Evolutionary conservation across 2,888 invertebrate species (phyloP).

Genomic region (Eristalis tenax): DNA sequence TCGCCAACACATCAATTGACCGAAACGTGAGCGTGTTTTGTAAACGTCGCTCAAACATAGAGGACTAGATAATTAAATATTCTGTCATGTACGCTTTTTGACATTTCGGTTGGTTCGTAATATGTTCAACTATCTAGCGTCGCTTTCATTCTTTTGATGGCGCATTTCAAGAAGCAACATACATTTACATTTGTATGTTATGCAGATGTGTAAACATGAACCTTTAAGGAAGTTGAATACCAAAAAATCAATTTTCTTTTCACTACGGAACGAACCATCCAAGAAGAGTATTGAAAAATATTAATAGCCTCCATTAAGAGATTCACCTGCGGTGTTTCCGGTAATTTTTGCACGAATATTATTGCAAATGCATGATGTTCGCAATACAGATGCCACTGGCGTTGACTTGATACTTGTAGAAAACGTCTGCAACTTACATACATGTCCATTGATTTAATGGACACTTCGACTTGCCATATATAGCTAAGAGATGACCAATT

Average conservation of each 20-base stretch:
- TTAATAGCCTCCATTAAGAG: slow-evolving; percentile 17
- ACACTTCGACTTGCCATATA: slow-evolving; percentile 4
- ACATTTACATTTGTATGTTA: not conserved
- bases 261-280: not conserved
- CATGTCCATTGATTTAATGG: not conserved
- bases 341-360: slow-evolving; percentile 23
- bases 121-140: not conserved
- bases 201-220: not conserved
- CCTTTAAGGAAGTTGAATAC: not conserved
- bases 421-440: not conserved
- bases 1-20: slow-evolving; percentile 48
- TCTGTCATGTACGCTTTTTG: slow-evolving; percentile 19
- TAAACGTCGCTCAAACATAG: slow-evolving; percentile 25
- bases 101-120: not conserved
- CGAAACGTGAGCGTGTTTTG: slow-evolving; percentile 34
- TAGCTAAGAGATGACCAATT: slow-evolving; percentile 7
- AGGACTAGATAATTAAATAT: slow-evolving; percentile 18
- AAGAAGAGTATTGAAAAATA: not conserved
- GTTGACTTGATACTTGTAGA: slow-evolving; percentile 3
- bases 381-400: not conserved
- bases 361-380: not conserved
- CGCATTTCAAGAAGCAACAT: not conserved
- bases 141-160: slow-evolving; percentile 3
- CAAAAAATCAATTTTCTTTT: not conserved
- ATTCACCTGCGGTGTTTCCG: slow-evolving; percentile 41